phyloP scores from a whole-genome alignment of 2,113 vertebrate species.

The Notiomystis cincta region DNA sequence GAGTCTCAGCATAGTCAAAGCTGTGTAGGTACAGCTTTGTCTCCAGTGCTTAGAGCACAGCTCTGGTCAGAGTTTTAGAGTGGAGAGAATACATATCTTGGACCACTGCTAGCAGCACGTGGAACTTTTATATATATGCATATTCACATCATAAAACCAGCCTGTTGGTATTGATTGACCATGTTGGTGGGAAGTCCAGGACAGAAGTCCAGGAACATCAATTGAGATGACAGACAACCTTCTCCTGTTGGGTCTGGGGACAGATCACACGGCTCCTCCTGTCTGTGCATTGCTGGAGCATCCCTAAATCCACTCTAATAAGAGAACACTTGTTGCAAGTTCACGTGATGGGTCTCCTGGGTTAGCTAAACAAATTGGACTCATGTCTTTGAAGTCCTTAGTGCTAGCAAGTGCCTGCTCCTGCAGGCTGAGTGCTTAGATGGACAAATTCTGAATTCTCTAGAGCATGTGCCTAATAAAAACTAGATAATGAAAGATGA shows the following conservation, averaged over 20 bases:
- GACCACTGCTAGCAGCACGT: neutral
- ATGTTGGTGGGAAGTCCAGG: neutral
- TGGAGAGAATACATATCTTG: neutral
- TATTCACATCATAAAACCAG: neutral
- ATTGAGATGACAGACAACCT: neutral
- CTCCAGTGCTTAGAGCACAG: neutral
- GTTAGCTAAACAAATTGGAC: neutral
- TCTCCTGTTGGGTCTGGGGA: neutral
- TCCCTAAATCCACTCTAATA: neutral
- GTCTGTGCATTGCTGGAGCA: neutral
- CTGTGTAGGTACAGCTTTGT: neutral
- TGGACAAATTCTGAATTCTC: constrained; percentile 7
- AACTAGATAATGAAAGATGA: constrained; percentile 54
- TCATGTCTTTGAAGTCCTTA: neutral
- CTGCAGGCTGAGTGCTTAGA: neutral
- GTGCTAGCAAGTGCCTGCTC: neutral
- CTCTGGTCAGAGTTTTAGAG: neutral
- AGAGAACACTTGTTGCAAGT: neutral
- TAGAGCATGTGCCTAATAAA: constrained; percentile 6
- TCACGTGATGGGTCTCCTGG: neutral
- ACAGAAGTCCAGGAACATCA: neutral
- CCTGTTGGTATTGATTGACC: neutral
- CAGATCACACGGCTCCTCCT: neutral
- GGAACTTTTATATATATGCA: neutral
- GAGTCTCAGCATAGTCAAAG: neutral